Conservation (phyloP, 1,140 invertebrate genomes). For the Trichoplusia ni region DNA sequence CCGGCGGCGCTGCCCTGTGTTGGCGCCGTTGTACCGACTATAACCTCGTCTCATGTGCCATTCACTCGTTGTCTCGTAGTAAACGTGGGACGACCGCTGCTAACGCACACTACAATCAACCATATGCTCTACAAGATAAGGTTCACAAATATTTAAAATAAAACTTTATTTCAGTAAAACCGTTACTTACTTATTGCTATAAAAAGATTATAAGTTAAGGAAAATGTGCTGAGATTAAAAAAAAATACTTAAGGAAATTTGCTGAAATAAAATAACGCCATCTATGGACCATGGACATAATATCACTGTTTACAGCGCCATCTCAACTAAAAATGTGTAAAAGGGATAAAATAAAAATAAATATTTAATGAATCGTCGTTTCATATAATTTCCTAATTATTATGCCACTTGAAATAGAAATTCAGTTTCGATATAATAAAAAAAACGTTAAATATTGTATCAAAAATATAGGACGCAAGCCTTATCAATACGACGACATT, state of each 20-base stretch:
- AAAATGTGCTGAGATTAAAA: too few relatives aligned
- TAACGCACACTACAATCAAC: neutral
- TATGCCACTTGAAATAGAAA: neutral
- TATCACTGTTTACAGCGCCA: too few relatives aligned
- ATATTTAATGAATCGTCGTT: neutral
- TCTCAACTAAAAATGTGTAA: neutral
- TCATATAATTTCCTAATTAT: slow-evolving; percentile 18
- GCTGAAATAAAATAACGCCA: too few relatives aligned
- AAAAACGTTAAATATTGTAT: slow-evolving; percentile 16
- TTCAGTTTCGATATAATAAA: slow-evolving; percentile 5
- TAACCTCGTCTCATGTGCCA: slow-evolving; percentile 35
- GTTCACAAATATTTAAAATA: neutral
- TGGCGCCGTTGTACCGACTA: slow-evolving; percentile 1
- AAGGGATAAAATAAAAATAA: slow-evolving; percentile 9
- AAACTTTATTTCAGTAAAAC: too few relatives aligned
- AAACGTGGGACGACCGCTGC: neutral
- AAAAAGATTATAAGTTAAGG: too few relatives aligned
- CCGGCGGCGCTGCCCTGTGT: neutral
- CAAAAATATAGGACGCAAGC: slow-evolving; percentile 10
- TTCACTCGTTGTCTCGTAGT: slow-evolving; percentile 16
- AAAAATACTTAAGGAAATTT: too few relatives aligned
- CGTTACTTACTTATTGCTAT: too few relatives aligned
- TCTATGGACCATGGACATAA: too few relatives aligned
- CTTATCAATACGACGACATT: slow-evolving; percentile 14
- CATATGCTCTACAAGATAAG: neutral